A percentile compares a stretch with the other conserved stretches of the same genome.
These are phyloP conservation scores for Anhinga rufa DNA, from an alignment of 2,113 vertebrate genomes.

Conservation along the genomic window DNA sequence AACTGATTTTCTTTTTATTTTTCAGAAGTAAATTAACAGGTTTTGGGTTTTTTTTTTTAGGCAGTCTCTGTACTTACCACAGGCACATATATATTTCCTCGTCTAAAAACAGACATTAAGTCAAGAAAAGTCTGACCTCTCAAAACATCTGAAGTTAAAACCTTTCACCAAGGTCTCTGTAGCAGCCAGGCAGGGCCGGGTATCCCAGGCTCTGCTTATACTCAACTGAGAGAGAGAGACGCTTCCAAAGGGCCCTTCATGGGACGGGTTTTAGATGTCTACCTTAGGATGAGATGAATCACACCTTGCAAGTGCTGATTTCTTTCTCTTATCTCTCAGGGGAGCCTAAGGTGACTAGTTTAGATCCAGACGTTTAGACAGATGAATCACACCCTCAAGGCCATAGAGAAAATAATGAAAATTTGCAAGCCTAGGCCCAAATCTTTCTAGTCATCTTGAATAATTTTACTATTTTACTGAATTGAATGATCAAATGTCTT, in stretches of 20 bases:
- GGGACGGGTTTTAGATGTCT: neutral
- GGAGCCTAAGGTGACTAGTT: slow-evolving; percentile 33
- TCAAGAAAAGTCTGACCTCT: neutral
- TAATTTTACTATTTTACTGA: neutral
- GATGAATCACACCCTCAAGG: slow-evolving; percentile 35
- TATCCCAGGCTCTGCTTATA: neutral
- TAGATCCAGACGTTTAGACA: neutral
- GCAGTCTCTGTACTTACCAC: neutral
- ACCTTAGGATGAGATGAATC: neutral
- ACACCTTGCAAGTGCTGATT: neutral
- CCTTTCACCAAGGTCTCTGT: neutral
- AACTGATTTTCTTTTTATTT: neutral
- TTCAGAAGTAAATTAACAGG: neutral
- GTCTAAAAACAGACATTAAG: neutral
- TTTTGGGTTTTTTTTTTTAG: neutral
- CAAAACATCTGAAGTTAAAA: fast-evolving
- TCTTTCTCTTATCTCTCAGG: neutral
- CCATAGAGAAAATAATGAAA: neutral
- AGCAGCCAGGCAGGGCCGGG: neutral
- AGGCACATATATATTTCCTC: neutral
- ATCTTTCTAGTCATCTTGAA: neutral
- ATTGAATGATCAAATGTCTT: neutral
- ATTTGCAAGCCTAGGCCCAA: neutral
- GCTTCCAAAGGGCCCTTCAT: neutral
- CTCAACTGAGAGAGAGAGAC: neutral